Conservation (phyloP, 2,888 invertebrate genomes). For the Quadriops clusia region DNA sequence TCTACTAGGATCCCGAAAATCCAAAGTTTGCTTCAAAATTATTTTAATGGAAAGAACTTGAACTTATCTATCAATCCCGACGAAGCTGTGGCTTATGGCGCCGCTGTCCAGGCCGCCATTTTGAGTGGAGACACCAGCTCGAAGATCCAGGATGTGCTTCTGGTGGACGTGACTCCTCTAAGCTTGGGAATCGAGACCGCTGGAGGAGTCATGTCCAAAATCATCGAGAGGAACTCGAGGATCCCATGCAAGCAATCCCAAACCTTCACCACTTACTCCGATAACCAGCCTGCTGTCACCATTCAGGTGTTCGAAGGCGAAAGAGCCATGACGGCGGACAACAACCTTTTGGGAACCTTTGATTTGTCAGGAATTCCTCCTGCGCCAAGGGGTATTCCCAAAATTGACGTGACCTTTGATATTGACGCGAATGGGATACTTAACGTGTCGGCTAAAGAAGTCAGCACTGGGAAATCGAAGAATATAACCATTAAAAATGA, state of each 20-base stretch:
- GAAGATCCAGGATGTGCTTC: slow-evolving; percentile 45
- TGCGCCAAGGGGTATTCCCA: slow-evolving; percentile 41
- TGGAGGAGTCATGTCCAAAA: slow-evolving; percentile 47
- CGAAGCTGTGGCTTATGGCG: slow-evolving; percentile 71
- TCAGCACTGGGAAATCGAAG: slow-evolving; percentile 50
- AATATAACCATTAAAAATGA: slow-evolving; percentile 77
- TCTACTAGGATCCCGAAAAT: slow-evolving; percentile 73
- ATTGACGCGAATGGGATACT: slow-evolving; percentile 65
- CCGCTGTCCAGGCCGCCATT: slow-evolving; percentile 63
- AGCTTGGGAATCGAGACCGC: slow-evolving; percentile 42
- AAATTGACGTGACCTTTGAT: slow-evolving; percentile 53
- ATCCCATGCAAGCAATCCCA: slow-evolving; percentile 63
- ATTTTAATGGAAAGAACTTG: slow-evolving; percentile 60
- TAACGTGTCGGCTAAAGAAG: slow-evolving; percentile 43
- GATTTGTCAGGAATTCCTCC: slow-evolving; percentile 43
- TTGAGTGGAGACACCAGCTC: slow-evolving; percentile 50
- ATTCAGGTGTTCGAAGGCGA: slow-evolving; percentile 57
- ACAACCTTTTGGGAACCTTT: slow-evolving; percentile 39
- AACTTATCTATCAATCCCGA: slow-evolving; percentile 70
- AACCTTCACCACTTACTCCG: slow-evolving; percentile 68
- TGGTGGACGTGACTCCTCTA: slow-evolving; percentile 45
- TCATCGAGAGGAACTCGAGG: slow-evolving; percentile 58
- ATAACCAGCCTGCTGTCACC: slow-evolving; percentile 67
- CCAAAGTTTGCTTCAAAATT: slow-evolving; percentile 60
- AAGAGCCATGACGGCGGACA: slow-evolving; percentile 46